phyloP scores from a whole-genome alignment of 2,888 invertebrate species.

The Mantis religiosa region DNA sequence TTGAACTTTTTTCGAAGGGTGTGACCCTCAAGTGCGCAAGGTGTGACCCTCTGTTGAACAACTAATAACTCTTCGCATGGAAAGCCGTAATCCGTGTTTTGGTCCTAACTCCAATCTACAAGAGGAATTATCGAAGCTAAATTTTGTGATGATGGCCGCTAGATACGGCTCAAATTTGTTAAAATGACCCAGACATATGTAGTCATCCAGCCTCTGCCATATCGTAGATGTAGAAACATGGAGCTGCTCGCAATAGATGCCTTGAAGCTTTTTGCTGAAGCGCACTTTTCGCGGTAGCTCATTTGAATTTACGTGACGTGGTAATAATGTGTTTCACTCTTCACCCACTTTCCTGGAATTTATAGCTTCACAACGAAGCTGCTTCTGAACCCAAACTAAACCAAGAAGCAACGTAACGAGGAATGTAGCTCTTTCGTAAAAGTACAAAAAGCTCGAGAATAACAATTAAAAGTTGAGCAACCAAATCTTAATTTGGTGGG shows the following conservation, averaged over 20 bases:
- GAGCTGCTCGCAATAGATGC: not conserved
- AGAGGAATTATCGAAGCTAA: too few species aligned
- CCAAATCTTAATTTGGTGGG: too few species aligned
- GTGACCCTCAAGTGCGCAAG: too few species aligned
- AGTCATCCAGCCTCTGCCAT: not conserved
- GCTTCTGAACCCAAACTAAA: not conserved
- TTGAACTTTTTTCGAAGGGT: too few species aligned
- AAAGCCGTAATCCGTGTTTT: too few species aligned
- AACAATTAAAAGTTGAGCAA: too few species aligned
- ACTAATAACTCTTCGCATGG: too few species aligned
- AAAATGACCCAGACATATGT: not conserved
- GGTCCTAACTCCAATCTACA: too few species aligned
- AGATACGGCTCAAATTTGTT: too few species aligned
- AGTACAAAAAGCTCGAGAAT: too few species aligned
- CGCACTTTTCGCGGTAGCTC: not conserved
- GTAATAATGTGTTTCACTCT: not conserved
- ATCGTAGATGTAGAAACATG: not conserved
- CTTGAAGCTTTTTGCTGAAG: not conserved
- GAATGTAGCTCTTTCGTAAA: not conserved
- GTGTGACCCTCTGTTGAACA: too few species aligned
- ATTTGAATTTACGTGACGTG: not conserved
- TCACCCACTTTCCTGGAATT: not conserved
- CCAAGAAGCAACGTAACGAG: not conserved
- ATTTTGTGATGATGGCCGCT: too few species aligned
- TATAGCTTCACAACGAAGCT: not conserved